These are phyloP conservation scores for Acronicta aceris DNA, from an alignment of 2,888 invertebrate species.

Conservation along the genomic window DNA sequence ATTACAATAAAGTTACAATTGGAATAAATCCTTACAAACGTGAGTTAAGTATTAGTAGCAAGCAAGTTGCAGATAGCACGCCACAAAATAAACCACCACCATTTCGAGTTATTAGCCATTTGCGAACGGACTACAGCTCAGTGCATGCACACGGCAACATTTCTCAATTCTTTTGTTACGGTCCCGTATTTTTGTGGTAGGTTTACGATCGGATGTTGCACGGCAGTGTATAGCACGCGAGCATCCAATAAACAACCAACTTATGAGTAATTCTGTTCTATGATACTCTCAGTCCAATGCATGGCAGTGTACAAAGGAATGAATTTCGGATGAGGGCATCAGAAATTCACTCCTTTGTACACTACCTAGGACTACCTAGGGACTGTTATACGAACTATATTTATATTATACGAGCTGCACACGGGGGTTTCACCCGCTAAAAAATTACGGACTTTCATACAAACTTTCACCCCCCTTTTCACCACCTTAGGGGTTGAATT, in stretches of 20 bases:
- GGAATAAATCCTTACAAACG: no score
- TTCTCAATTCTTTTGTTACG: constrained; percentile 48
- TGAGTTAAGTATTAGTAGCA: constrained; percentile 15
- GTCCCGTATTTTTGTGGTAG: constrained; percentile 40
- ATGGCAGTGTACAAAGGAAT: constrained; percentile 26
- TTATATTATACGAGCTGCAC: no score
- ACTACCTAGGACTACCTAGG: no score
- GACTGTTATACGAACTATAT: no score
- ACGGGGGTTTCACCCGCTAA: no score
- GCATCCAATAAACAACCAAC: constrained; percentile 42
- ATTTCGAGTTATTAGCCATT: constrained; percentile 41
- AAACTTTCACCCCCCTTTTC: no score
- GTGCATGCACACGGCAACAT: constrained; percentile 31
- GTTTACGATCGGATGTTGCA: constrained; percentile 43
- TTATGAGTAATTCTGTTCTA: constrained; percentile 45
- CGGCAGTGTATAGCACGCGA: constrained; percentile 49
- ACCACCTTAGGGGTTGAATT: no score
- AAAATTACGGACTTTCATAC: no score
- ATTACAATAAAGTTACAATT: no score
- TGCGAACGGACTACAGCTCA: constrained; percentile 36
- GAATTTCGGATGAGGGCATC: constrained; percentile 19
- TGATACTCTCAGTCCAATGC: constrained; percentile 23
- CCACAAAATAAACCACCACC: constrained; percentile 33
- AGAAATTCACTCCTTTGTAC: no score
- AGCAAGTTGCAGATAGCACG: constrained; percentile 25